Evolutionary conservation across 2,888 invertebrate genomes (phyloP), one percentile per base, ranked within the genome.

Genomic region (Rotaria sp.): DNA sequence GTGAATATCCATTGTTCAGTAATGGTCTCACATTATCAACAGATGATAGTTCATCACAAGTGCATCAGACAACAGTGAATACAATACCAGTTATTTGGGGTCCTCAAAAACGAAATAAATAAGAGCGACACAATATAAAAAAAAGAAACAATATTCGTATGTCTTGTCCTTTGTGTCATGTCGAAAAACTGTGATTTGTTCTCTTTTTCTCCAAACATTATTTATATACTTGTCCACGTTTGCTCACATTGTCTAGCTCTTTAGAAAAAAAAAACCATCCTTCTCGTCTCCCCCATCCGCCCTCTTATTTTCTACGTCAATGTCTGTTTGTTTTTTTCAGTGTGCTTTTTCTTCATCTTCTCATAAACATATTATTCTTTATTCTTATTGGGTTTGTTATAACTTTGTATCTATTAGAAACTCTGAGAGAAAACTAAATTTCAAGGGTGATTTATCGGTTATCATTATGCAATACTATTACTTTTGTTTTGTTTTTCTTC

Each of bases 171-270:
- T 67, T 5, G 35, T 35, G 67, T 67, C 67, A 67, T 38, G 67
- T 67, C 67, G 67, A 67, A 67, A 67, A 67, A 67, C 67, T 67
- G 67, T 67, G 67, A 67, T 67, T 67, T 67, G 67, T 67, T 67
- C 67, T 67, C 21, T 67, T 35, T 67, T 67, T 35, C 26, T 26
- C 67, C 35, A 35, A 8, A 67, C 67, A 67, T 67, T 67, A 67
- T 67, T 67, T 67, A 67, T 67, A 67, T 67, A 67, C 18, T 18
- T 30, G 35, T 67, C 30, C 1, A 35, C 38, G 67, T 67, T 67
- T 67, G 67, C 67, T 67, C 67, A 67, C 38, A 35, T 67, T 35
- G 18, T 67, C 35, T 67, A 18, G 38, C 18, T 55, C 10, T 26
- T 26, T 55, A 55, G 24, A 55, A 8, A 55, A 26, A 55, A 11